A percentile compares a stretch with the other conserved stretches of the same genome.
phyloP scores from a whole-genome alignment of 2,113 vertebrate genomes.

The Lycocorax pyrrhopterus region DNA sequence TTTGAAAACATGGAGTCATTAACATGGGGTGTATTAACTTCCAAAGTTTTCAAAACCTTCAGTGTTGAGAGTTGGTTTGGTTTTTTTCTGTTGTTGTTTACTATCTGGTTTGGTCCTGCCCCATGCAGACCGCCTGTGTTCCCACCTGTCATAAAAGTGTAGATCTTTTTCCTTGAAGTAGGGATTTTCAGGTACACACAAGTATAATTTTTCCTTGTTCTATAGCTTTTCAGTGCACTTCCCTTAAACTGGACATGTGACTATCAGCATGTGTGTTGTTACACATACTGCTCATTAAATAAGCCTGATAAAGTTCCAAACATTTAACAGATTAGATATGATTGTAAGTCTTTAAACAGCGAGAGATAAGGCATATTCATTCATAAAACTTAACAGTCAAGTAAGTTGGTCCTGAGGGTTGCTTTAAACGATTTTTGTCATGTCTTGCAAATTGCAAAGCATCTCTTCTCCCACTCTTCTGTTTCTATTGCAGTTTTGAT shows the following conservation, averaged over 20 bases:
- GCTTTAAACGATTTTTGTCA: not conserved
- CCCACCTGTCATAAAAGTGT: not conserved
- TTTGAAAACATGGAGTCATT: not conserved
- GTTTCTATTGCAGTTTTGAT: not conserved
- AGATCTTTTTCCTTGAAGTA: not conserved
- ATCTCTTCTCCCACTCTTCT: not conserved
- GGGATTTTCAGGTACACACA: not conserved
- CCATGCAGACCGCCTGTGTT: not conserved
- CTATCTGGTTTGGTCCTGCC: not conserved
- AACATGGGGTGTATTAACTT: not conserved
- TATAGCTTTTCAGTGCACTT: not conserved
- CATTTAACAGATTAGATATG: not conserved
- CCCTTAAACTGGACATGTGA: not conserved
- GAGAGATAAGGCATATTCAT: not conserved
- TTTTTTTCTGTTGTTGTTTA: not conserved
- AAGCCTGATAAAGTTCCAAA: not conserved
- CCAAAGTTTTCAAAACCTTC: not conserved
- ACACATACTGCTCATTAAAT: not conserved
- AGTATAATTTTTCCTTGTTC: not conserved
- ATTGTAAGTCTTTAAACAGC: not conserved
- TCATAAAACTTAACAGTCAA: not conserved
- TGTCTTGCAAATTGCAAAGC: not conserved
- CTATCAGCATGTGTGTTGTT: not conserved
- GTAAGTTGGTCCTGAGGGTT: not conserved
- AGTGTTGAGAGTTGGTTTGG: not conserved